A percentile compares a stretch with the other conserved stretches of the same genome.
Conservation (phyloP, 2,113 vertebrate genomes). For the Urocynchramus pylzowi region DNA sequence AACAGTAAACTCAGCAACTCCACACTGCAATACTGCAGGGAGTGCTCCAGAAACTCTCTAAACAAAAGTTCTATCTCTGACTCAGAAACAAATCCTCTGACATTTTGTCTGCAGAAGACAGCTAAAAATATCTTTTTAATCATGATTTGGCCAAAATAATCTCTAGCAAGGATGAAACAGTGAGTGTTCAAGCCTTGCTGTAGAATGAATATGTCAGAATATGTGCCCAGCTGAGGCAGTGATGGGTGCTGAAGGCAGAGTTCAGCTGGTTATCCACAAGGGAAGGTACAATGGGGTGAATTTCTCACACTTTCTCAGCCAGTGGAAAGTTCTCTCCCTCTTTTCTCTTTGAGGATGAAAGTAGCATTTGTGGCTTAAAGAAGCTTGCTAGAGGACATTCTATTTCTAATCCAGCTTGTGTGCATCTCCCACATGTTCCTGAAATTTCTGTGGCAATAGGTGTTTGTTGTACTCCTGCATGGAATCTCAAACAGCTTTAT, state of each 20-base stretch:
- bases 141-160: slow-evolving; percentile 6
- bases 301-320: neutral
- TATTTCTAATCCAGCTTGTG: neutral
- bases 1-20: neutral
- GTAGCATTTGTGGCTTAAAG: neutral
- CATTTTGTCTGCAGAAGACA: slow-evolving; percentile 4
- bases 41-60: neutral
- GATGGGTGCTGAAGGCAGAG: neutral
- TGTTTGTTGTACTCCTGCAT: neutral
- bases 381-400: neutral
- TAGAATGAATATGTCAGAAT: neutral
- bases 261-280: neutral
- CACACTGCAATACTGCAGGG: neutral
- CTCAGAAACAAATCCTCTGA: slow-evolving; percentile 40
- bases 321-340: neutral
- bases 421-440: slow-evolving; percentile 4
- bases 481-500: neutral
- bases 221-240: neutral
- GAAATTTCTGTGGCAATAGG: neutral
- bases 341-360: neutral
- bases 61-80: neutral
- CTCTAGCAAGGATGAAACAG: neutral
- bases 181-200: neutral
- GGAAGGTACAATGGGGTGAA: neutral
- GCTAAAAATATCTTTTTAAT: slow-evolving; percentile 36